Base-by-base conservation (phyloP, 2,797 vertebrate species). In the Enoplosus armatus region DNA sequence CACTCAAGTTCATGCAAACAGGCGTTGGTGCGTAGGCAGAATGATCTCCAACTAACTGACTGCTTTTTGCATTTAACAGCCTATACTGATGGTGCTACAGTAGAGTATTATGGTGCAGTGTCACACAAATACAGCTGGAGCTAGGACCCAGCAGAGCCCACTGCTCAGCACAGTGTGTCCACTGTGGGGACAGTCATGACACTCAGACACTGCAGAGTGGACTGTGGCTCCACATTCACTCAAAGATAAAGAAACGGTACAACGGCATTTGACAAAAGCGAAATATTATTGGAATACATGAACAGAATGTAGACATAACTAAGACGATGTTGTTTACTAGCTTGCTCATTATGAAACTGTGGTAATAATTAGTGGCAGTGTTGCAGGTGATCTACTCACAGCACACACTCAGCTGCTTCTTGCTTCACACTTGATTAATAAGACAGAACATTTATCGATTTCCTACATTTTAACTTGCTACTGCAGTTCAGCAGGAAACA, bases 91-190 rank as follows among this genome's bases (percentile, higher is more conserved):
- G 73, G 27, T 20, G 68, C 41, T 51, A 18, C 37, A 35, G 68
- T 12, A n/a, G 3, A 56, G 24, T 39, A 18, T 29, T 58, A 47
- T 60, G 29, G 48, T 73, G 76, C 75, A 68, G 53, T 29, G 48
- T 63, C 18, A 77, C 62, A 29, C 8, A 6, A 66, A 72, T 3
- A 1, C 27, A 72, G 61, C 74, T 14, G 63, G 70, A 9, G 18
- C 58, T 48, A 74, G 47, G 72, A 71, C 79, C 76, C 73, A 63
- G 76, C 50, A 8, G 63, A 79, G 51, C 9, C 59, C 15, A 53
- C 61, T 45, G 59, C 68, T 84, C n/a, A 43, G 71, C 27, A 35
- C 72, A 68, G 6, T 20, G 65, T 47, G 72, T 73, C 65, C 47
- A 54, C 68, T 50, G 58, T 7, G 33, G 33, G 59, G 48, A 71